Evolutionary conservation across 2,113 vertebrate genomes (phyloP).

Genomic region (Loxodonta africana): DNA sequence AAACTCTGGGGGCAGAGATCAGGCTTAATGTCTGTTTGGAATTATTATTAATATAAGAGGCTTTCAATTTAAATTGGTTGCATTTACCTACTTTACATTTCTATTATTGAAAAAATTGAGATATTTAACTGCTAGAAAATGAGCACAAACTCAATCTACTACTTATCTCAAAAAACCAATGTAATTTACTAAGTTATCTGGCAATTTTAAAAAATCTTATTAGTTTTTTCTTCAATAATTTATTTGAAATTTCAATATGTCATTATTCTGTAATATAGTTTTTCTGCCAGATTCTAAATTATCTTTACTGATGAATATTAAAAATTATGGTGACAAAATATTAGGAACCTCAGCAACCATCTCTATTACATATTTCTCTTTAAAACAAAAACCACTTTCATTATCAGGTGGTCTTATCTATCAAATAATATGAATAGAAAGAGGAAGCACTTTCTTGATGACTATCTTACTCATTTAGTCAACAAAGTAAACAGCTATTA

Average conservation of each 20-base stretch:
- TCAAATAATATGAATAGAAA: slow-evolving; percentile 17
- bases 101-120: not conserved
- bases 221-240: not conserved
- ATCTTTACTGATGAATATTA: slow-evolving; percentile 19
- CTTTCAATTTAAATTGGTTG: not conserved
- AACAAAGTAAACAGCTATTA: slow-evolving; percentile 38
- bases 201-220: slow-evolving; percentile 33
- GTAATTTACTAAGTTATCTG: slow-evolving; percentile 9
- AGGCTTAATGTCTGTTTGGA: not conserved
- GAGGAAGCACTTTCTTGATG: not conserved
- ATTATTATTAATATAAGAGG: not conserved
- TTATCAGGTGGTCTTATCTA: slow-evolving; percentile 26
- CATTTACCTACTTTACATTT: not conserved
- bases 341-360: not conserved
- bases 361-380: not conserved
- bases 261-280: not conserved
- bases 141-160: slow-evolving; percentile 39
- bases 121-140: not conserved
- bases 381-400: slow-evolving; percentile 7
- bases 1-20: not conserved
- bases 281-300: not conserved
- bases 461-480: not conserved
- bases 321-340: not conserved
- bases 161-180: not conserved
- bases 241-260: not conserved